These are phyloP conservation scores for Apeltes quadracus DNA, from an alignment of 2,113 vertebrate genomes.

Conservation along the genomic window DNA sequence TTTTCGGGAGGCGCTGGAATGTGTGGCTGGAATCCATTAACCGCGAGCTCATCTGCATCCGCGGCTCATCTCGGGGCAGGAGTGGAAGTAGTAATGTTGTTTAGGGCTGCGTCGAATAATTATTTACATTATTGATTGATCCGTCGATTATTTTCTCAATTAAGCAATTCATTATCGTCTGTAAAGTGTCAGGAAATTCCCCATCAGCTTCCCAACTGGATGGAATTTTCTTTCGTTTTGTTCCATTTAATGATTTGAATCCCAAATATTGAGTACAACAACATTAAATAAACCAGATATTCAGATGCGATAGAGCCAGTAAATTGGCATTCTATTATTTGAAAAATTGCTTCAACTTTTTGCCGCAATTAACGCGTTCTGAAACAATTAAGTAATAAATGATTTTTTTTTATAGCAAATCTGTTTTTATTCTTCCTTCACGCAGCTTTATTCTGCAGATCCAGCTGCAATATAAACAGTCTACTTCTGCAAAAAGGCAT, in stretches of 20 bases:
- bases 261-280: not conserved
- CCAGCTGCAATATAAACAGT: constrained; percentile 41
- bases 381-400: not conserved
- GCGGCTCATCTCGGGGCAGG: not conserved
- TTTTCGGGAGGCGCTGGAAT: constrained; percentile 31
- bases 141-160: not conserved
- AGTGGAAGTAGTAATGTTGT: not conserved
- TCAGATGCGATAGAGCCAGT: not conserved
- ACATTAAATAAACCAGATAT: not conserved
- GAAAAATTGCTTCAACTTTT: not conserved
- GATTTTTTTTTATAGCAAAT: not conserved
- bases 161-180: not conserved
- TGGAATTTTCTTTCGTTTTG: not conserved
- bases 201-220: not conserved
- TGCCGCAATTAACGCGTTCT: not conserved
- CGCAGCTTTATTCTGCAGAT: constrained; percentile 25
- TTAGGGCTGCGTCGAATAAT: not conserved
- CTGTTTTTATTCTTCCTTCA: constrained; percentile 7
- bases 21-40: constrained; percentile 16
- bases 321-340: not conserved
- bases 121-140: not conserved
- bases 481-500: constrained; percentile 60
- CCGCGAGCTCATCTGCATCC: constrained; percentile 3
- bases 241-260: not conserved
- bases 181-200: not conserved